phyloP scores from a whole-genome alignment of 2,888 invertebrate genomes.

The Nasonovia ribisnigri region DNA sequence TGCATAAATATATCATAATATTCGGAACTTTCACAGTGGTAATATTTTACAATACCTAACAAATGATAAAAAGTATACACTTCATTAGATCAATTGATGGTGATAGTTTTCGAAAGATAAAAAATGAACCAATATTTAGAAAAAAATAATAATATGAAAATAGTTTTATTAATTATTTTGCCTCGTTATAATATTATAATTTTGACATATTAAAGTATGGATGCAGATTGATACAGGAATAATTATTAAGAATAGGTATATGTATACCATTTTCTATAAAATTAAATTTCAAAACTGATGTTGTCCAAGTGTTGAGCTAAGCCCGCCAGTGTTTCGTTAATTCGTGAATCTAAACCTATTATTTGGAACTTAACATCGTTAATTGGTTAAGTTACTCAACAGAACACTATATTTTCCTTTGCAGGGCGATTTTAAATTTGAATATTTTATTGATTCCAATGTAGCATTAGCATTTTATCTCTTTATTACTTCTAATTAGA shows the following conservation, averaged over 20 bases:
- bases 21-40: background rate
- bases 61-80: background rate
- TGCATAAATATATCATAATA: constrained; percentile 21
- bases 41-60: constrained; percentile 11
- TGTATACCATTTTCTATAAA: background rate
- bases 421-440: background rate
- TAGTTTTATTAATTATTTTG: background rate
- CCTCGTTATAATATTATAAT: background rate
- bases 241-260: background rate
- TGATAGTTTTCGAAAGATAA: background rate
- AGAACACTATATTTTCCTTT: background rate
- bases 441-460: background rate
- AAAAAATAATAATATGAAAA: background rate
- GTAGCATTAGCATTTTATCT: background rate
- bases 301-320: background rate
- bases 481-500: background rate
- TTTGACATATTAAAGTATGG: background rate
- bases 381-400: background rate
- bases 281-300: background rate
- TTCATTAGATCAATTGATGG: background rate
- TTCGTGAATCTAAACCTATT: background rate
- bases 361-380: background rate
- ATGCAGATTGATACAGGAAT: background rate
- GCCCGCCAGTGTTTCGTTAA: background rate
- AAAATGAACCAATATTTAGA: background rate